phyloP scores from a whole-genome alignment of 2,888 invertebrate species.

The Homarus gammarus region DNA sequence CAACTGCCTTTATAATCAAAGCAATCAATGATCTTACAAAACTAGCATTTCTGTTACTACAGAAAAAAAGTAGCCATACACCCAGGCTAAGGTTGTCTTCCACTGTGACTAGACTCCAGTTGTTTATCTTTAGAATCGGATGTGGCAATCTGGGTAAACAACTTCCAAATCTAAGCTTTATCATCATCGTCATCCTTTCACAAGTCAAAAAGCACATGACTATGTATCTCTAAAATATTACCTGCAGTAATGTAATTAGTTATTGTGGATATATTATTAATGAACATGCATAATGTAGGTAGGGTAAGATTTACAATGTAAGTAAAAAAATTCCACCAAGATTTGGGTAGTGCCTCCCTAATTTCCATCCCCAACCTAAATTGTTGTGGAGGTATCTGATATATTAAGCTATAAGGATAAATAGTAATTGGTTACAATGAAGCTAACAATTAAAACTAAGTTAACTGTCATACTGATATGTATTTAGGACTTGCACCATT shows the following conservation, averaged over 20 bases:
- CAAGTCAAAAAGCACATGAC: neutral
- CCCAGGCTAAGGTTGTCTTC: constrained; percentile 46
- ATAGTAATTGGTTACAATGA: constrained; percentile 13
- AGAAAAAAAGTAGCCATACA: constrained; percentile 31
- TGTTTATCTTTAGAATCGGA: constrained; percentile 17
- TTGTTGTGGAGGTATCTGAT: constrained; percentile 23
- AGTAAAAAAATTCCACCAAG: neutral
- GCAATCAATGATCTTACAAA: neutral
- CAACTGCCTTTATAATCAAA: neutral
- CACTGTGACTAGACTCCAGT: constrained; percentile 61
- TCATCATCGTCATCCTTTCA: constrained; percentile 4
- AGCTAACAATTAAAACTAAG: constrained; percentile 32
- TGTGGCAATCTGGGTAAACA: constrained; percentile 37
- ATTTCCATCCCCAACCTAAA: constrained; percentile 18
- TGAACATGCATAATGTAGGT: constrained; percentile 26
- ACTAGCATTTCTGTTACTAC: constrained; percentile 17
- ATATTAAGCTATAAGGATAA: constrained; percentile 42
- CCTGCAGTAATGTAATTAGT: constrained; percentile 6
- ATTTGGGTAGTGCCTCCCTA: constrained; percentile 19
- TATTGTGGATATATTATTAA: constrained; percentile 34
- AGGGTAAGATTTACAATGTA: neutral
- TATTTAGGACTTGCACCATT: constrained; percentile 46
- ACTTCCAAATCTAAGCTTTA: constrained; percentile 47
- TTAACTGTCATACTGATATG: constrained; percentile 46
- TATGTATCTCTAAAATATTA: constrained; percentile 29